Evolutionary conservation across 2,113 vertebrate species (phyloP).

Genomic region (human (Homo sapiens)): GRCh38 chr13:80298001-80298500

Average conservation of each 20-base stretch:
- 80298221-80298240: not conserved
- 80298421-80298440: not conserved
- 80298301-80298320: too few relatives aligned
- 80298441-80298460: not conserved
- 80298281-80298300: too few relatives aligned
- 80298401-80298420: not conserved
- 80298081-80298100: not conserved
- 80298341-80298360: too few relatives aligned
- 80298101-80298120: not conserved
- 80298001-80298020: not conserved
- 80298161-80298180: not conserved
- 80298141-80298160: not conserved
- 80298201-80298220: not conserved
- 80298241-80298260: too few relatives aligned
- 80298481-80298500: not conserved
- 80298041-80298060: not conserved
- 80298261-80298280: too few relatives aligned
- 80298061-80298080: not conserved
- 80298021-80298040: not conserved
- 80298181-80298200: not conserved
- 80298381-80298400: not conserved
- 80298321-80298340: too few relatives aligned
- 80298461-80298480: not conserved
- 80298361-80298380: too few relatives aligned
- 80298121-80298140: not conserved